These are phyloP conservation scores for Vulpes vulpes DNA, from an alignment of 2,113 vertebrate genomes.

Conservation along the genomic window DNA sequence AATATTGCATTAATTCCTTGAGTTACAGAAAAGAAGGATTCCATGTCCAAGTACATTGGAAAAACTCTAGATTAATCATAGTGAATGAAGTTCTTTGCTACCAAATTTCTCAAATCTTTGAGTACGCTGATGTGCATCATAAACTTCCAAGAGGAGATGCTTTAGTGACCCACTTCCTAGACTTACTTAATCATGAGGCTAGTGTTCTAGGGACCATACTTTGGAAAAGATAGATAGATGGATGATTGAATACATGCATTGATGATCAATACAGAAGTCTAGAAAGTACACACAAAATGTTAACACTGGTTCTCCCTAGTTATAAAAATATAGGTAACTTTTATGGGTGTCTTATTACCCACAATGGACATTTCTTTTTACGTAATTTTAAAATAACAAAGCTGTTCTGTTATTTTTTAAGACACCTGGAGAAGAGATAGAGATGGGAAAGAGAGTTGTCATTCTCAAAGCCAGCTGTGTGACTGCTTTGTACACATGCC, in stretches of 20 bases:
- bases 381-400: not conserved
- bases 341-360: not conserved
- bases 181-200: not conserved
- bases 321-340: not conserved
- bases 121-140: not conserved
- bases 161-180: slow-evolving; percentile 4
- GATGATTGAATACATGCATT: not conserved
- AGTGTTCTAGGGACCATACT: not conserved
- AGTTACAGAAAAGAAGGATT: not conserved
- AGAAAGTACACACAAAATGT: not conserved
- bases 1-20: not conserved
- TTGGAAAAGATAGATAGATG: not conserved
- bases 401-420: not conserved
- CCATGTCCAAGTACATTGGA: not conserved
- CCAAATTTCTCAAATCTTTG: slow-evolving; percentile 36
- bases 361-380: not conserved
- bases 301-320: not conserved
- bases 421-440: not conserved
- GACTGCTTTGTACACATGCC: not conserved
- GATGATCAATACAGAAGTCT: not conserved
- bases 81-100: slow-evolving; percentile 26
- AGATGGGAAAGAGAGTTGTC: not conserved
- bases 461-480: not conserved
- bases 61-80: slow-evolving; percentile 46
- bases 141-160: slow-evolving; percentile 35